A percentile compares a stretch with the other conserved stretches of the same genome.
Evolutionary conservation across 2,113 vertebrate genomes (phyloP).

Genomic region (Cephalopterus ornatus): DNA sequence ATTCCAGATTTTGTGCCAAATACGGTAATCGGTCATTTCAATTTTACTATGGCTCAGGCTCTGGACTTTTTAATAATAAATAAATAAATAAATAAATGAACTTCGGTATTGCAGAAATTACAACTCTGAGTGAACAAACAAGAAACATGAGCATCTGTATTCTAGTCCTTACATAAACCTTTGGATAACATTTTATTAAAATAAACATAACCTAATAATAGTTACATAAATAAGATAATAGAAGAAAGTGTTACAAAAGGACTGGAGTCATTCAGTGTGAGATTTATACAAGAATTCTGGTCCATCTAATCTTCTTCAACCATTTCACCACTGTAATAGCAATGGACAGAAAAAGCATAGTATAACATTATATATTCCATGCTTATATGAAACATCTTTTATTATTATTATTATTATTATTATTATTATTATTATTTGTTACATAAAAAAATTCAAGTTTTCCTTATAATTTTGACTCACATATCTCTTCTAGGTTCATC

Average conservation of each 20-base stretch:
- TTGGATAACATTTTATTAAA: not conserved
- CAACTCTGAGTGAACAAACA: not conserved
- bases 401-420: not conserved
- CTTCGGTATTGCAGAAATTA: not conserved
- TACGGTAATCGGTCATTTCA: not conserved
- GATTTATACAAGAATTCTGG: not conserved
- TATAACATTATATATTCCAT: not conserved
- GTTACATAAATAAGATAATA: not conserved
- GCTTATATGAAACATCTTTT: not conserved
- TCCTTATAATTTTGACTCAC: not conserved
- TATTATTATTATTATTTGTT: not conserved
- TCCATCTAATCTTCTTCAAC: not conserved
- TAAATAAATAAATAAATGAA: not conserved
- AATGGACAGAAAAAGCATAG: not conserved
- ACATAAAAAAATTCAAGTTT: fast-evolving
- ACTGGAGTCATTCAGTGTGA: not conserved
- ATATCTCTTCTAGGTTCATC: not conserved
- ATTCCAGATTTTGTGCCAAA: not conserved
- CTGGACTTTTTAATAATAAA: not conserved
- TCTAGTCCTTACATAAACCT: not conserved
- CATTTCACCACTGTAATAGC: not conserved
- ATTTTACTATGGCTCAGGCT: not conserved
- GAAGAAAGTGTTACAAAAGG: not conserved
- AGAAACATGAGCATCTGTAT: not conserved
- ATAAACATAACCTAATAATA: not conserved